phyloP scores from a whole-genome alignment of 2,113 vertebrate genomes.

The Thalassarche chlororhynchos region DNA sequence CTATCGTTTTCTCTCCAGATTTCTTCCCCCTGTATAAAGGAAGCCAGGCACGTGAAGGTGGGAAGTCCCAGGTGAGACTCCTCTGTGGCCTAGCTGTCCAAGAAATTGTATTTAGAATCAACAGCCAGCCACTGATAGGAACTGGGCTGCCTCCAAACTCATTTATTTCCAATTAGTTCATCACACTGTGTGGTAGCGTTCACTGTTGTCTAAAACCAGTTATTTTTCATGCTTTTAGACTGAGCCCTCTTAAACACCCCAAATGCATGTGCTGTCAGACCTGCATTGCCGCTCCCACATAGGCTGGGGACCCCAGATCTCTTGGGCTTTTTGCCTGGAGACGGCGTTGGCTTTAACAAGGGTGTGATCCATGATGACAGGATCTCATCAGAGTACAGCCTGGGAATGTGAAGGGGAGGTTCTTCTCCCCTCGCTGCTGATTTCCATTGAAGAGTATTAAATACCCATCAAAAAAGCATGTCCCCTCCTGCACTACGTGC shows the following conservation, averaged over 20 bases:
- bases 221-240: background rate
- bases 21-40: background rate
- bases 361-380: background rate
- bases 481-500: background rate
- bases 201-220: background rate
- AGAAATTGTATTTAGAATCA: background rate
- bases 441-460: background rate
- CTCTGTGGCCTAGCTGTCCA: background rate
- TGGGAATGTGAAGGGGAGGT: background rate
- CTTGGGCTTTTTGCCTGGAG: background rate
- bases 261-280: background rate
- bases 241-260: background rate
- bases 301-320: accelerated
- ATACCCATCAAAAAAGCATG: background rate
- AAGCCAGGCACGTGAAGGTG: background rate
- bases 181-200: background rate
- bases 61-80: background rate
- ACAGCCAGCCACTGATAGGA: background rate
- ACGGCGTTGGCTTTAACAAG: background rate
- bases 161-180: background rate
- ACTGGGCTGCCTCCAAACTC: background rate
- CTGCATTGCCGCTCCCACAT: background rate
- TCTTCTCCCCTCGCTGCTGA: background rate
- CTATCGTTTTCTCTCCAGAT: background rate
- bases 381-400: background rate